Percentiles rank a stretch among this genome's conserved stretches.
Conservation (phyloP, 2,888 invertebrate genomes). For the Poecilus cupreus region DNA sequence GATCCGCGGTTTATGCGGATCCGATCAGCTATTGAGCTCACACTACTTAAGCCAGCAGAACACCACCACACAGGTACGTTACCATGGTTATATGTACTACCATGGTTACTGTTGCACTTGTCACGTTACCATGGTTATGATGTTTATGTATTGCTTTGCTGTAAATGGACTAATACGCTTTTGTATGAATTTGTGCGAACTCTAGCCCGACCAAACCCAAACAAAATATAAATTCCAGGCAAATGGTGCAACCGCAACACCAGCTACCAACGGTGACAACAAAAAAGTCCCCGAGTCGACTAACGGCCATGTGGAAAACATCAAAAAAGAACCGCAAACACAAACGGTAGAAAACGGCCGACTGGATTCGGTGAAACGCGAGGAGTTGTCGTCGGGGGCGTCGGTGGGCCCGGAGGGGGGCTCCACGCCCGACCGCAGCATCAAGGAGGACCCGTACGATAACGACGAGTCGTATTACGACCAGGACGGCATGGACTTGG, state of each 20-base stretch:
- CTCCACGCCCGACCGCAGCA: not conserved
- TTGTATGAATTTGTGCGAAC: not conserved
- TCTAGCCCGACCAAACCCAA: not conserved
- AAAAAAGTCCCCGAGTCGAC: not conserved
- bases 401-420: not conserved
- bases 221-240: not conserved
- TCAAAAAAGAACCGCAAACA: not conserved
- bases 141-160: no score
- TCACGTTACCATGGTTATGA: no score
- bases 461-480: conserved; percentile 50
- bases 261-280: not conserved
- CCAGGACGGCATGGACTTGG: conserved; percentile 69
- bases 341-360: conserved; percentile 9
- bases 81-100: not conserved
- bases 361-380: not conserved
- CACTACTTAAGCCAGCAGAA: conserved; percentile 66
- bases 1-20: conserved; percentile 81
- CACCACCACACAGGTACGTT: not conserved
- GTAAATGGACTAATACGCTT: no score
- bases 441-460: conserved; percentile 49
- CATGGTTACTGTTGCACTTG: no score
- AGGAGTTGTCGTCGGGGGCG: not conserved
- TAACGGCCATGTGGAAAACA: not conserved
- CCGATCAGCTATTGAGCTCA: conserved; percentile 71
- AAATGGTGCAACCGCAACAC: not conserved